Evolutionary conservation across 2,113 vertebrate species (phyloP).

Genomic region (Okapia johnstoni): DNA sequence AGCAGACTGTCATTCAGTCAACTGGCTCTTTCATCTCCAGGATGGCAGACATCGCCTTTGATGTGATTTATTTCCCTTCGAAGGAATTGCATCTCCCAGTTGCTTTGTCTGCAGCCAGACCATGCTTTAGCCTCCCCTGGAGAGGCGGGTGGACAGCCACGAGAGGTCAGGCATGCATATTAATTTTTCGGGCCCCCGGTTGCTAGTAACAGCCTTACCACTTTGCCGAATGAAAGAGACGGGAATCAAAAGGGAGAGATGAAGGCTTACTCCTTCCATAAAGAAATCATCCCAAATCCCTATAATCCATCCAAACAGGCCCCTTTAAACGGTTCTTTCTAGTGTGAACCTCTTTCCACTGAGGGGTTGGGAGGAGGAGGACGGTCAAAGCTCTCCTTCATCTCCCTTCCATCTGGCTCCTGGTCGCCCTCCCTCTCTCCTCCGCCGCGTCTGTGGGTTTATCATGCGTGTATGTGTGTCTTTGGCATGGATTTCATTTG

Average conservation of each 20-base stretch:
- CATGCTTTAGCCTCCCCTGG: neutral
- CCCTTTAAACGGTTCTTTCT: neutral
- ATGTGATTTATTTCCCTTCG: neutral
- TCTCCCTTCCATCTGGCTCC: neutral
- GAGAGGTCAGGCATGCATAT: neutral
- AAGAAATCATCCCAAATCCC: neutral
- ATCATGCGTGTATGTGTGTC: fast-evolving
- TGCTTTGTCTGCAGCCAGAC: neutral
- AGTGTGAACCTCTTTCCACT: neutral
- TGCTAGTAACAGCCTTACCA: neutral
- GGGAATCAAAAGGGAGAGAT: neutral
- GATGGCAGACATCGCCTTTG: neutral
- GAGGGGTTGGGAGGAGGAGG: fast-evolving
- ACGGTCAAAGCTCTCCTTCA: neutral
- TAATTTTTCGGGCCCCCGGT: neutral
- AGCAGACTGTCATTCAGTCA: neutral
- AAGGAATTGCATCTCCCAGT: neutral
- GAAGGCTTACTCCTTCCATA: neutral
- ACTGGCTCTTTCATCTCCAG: neutral
- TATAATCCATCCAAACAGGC: neutral
- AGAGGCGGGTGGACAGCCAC: neutral
- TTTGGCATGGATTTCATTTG: neutral
- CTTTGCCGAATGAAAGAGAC: neutral
- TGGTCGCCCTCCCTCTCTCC: too few relatives aligned
- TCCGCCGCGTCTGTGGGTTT: fast-evolving